Evolutionary conservation across 2,888 invertebrate genomes (phyloP).

Genomic region (Xanthorhoe designata): DNA sequence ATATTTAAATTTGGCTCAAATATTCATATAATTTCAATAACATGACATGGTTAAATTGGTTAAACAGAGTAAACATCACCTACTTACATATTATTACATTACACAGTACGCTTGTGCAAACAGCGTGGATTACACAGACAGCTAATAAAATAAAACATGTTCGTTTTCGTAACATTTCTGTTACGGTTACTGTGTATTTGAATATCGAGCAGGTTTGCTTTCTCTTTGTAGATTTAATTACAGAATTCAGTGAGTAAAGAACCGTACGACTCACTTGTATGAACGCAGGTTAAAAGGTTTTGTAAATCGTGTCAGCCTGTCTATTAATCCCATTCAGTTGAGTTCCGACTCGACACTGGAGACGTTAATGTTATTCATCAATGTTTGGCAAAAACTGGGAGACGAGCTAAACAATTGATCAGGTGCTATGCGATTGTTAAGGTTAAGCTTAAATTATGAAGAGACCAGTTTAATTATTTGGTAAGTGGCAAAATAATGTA

Average conservation of each 20-base stretch:
- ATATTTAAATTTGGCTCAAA: background rate
- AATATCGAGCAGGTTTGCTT: constrained; percentile 29
- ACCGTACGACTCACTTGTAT: background rate
- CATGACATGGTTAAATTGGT: constrained; percentile 5
- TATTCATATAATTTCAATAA: constrained; percentile 4
- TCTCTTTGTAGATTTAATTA: constrained; percentile 27
- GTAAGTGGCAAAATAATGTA: no score
- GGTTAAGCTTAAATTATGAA: no score
- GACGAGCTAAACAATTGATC: no score
- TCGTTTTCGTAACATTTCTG: constrained; percentile 31
- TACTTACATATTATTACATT: constrained; percentile 17
- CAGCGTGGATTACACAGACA: constrained; percentile 13
- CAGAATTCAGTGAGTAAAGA: constrained; percentile 2
- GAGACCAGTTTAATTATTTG: no score
- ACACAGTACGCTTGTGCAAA: constrained; percentile 18
- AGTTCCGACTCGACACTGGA: no score
- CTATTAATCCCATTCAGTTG: no score
- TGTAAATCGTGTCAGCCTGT: no score
- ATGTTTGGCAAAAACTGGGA: no score
- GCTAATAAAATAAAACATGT: constrained; percentile 29
- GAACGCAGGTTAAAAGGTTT: no score
- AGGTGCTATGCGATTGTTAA: no score
- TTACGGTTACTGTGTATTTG: constrained; percentile 26
- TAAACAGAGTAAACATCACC: constrained; percentile 10
- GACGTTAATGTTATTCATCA: no score